Evolutionary conservation across 2,113 vertebrate species (phyloP).

Genomic region (Colaptes auratus): DNA sequence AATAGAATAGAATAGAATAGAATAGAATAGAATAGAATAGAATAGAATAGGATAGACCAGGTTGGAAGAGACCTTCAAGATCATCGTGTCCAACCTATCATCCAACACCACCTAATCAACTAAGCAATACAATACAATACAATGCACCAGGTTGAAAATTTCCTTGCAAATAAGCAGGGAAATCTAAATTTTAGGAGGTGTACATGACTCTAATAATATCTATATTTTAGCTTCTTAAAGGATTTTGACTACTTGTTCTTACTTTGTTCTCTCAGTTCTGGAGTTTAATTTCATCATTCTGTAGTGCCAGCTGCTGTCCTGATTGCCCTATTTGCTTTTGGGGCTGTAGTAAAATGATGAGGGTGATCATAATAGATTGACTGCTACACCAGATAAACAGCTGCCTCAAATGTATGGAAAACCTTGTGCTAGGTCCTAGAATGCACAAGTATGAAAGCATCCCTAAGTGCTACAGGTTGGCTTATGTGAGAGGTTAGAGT

Average conservation of each 20-base stretch:
- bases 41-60: too few species aligned
- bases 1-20: too few species aligned
- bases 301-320: background rate
- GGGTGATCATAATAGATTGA: background rate
- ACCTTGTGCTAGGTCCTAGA: background rate
- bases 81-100: too few species aligned
- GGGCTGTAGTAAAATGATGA: background rate
- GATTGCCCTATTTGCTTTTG: background rate
- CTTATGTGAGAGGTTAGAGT: background rate
- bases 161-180: background rate
- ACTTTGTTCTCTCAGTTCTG: background rate
- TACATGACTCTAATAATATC: background rate
- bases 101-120: too few species aligned
- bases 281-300: background rate
- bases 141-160: too few species aligned
- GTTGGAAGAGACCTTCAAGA: too few species aligned
- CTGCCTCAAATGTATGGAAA: background rate
- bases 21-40: too few species aligned
- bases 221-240: background rate
- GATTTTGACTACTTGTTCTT: background rate
- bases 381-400: background rate
- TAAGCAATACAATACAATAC: too few species aligned
- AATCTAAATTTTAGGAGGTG: background rate
- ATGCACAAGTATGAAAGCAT: background rate
- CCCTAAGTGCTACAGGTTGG: background rate